A percentile compares a stretch with the other conserved stretches of the same genome.
phyloP scores from a whole-genome alignment of 2,797 vertebrate species.

The Sternarchorhynchus goeldii region DNA sequence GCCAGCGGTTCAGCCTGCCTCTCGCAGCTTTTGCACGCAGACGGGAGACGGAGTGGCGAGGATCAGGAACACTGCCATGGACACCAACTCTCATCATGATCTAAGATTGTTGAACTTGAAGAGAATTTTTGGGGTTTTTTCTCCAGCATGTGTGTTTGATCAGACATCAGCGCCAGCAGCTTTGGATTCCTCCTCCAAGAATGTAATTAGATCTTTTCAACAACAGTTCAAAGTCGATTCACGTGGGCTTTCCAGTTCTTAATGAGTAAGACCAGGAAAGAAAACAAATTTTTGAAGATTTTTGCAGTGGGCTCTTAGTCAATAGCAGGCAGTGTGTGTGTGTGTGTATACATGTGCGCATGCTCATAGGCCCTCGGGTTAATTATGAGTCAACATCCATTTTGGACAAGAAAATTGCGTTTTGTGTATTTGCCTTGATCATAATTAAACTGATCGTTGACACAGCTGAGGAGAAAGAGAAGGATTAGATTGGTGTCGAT shows the following conservation, averaged over 20 bases:
- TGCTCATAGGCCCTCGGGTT: conserved; percentile 38
- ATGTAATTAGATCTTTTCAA: conserved; percentile 48
- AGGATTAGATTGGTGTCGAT: not conserved
- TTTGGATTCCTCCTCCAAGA: conserved; percentile 25
- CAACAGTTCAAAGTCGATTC: conserved; percentile 48
- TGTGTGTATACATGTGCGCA: conserved; percentile 3
- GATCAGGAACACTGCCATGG: conserved; percentile 32
- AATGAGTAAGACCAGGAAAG: conserved; percentile 50
- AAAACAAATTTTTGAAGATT: conserved; percentile 41
- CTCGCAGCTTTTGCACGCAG: conserved; percentile 47
- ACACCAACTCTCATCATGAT: conserved; percentile 49
- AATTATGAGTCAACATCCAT: conserved; percentile 57
- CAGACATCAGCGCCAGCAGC: conserved; percentile 36
- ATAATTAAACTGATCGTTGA: conserved; percentile 35
- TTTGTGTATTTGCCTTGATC: conserved; percentile 32
- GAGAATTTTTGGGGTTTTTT: not conserved
- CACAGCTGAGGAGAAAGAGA: conserved; percentile 18
- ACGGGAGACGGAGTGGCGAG: conserved; percentile 39
- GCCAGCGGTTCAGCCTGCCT: no score
- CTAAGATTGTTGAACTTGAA: conserved; percentile 41
- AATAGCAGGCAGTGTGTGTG: conserved; percentile 11
- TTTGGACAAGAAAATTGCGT: conserved; percentile 42
- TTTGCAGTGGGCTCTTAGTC: conserved; percentile 10
- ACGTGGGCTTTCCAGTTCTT: conserved; percentile 41
- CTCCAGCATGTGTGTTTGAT: conserved; percentile 48